Evolutionary conservation across 1,140 invertebrate species (phyloP), one percentile per base, ranked within the genome.

Genomic region (Zaprionus inermis): DNA sequence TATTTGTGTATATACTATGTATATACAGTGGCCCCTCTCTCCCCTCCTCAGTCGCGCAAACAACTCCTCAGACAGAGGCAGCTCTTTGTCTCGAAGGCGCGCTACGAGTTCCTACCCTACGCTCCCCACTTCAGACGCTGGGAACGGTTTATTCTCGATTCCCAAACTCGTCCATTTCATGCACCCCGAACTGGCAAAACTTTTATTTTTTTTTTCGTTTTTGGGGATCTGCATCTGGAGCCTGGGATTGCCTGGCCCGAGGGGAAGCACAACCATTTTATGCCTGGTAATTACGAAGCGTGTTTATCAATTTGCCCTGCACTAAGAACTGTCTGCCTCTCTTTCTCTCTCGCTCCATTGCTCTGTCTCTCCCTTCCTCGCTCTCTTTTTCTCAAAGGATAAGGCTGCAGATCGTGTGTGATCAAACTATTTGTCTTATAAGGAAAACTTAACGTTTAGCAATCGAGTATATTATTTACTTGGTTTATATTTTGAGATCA

Each of bases 71-170:
- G 76, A 86, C 83, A 86, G 79, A 68, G 83, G 65, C 60, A 65
- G 63, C 79, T 69, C 83, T 83, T 89, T 86, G 83, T 86, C 41
- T 70, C 58, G 60, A 68, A 56, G 58, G 55, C 61, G 60, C 22
- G 20, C 38, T 41, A 54, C 55, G 65, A n/a, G 28, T 38, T 22
- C 11, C 51, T 49, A 38, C 60, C 16, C 54, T 22, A 55, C 3
- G 34, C 46, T 20, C 46, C 49, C 18, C 18, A 24, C 9, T 7
- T 14, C 44, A 4, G 4, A 49, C 44, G 18, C 44, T 49, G 44
- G 44, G 44, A 49, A 49, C 44, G 20, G 20, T 9, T 49, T 20
- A 10, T 49, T 49, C 44, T 49, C 22, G 9, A 22, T 54, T 44
- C n/a, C 7, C 38, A 16, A 16, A 28, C 51, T 22, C 20, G 11